phyloP scores from a whole-genome alignment of 2,113 vertebrate genomes.

The Numida meleagris region DNA sequence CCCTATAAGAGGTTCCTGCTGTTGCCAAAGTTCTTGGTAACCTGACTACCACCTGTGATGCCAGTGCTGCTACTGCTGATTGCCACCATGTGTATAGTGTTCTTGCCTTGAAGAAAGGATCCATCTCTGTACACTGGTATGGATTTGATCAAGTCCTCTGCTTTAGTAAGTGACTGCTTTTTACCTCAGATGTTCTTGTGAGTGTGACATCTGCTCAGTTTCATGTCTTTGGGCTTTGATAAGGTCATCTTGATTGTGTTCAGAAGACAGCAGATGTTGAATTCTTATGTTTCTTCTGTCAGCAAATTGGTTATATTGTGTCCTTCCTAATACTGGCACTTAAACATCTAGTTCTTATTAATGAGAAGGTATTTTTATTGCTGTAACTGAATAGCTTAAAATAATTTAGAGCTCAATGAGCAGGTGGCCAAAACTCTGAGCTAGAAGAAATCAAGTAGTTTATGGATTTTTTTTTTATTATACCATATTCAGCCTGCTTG shows the following conservation, averaged over 20 bases:
- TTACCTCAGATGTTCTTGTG: background rate
- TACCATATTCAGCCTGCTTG: background rate
- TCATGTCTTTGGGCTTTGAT: background rate
- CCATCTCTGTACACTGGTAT: no score
- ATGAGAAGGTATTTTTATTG: slow-evolving; percentile 16
- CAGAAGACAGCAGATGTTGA: background rate
- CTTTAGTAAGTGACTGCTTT: background rate
- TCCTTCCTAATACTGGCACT: background rate
- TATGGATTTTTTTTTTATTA: slow-evolving; percentile 36
- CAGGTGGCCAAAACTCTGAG: slow-evolving; percentile 5
- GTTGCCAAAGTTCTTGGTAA: background rate
- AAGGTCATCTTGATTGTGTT: background rate
- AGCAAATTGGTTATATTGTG: background rate
- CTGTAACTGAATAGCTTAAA: slow-evolving; percentile 33
- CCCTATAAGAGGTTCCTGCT: background rate
- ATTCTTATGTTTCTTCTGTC: background rate
- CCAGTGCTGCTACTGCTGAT: background rate
- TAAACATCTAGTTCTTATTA: slow-evolving; percentile 16
- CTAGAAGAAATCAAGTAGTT: slow-evolving; percentile 2
- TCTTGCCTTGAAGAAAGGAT: background rate
- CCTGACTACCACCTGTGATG: background rate
- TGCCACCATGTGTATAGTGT: background rate
- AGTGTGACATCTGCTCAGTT: background rate
- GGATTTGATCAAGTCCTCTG: background rate
- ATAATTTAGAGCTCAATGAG: slow-evolving; percentile 39